These are phyloP conservation scores for Bombus impatiens DNA, from an alignment of 1,140 invertebrate species.

Conservation along the genomic window DNA sequence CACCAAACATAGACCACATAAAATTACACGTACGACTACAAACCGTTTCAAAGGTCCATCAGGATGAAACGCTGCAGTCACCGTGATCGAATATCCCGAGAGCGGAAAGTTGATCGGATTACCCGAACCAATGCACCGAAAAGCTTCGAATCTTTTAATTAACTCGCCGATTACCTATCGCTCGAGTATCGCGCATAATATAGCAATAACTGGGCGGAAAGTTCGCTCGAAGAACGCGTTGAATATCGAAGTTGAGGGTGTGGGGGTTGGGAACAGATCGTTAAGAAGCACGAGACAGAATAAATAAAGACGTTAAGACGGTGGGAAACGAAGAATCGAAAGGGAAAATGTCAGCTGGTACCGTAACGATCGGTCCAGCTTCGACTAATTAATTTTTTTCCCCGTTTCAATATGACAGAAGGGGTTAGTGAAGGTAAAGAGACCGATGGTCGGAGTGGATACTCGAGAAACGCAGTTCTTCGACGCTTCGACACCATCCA, in stretches of 20 bases:
- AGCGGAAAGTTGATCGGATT: not conserved
- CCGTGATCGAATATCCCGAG: too few relatives aligned
- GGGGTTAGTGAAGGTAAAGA: not conserved
- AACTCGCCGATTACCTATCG: constrained; percentile 41
- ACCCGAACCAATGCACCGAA: not conserved
- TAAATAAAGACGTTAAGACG: not conserved
- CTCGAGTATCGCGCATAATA: constrained; percentile 36
- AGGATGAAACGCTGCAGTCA: not conserved
- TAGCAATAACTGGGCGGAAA: not conserved
- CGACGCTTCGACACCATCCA: constrained; percentile 44
- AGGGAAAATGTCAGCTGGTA: constrained; percentile 5
- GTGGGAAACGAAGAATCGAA: not conserved
- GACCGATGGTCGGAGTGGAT: constrained; percentile 9
- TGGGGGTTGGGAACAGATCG: not conserved
- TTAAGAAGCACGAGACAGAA: constrained; percentile 36
- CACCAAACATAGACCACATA: not conserved
- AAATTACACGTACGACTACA: not conserved
- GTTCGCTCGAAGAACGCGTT: not conserved
- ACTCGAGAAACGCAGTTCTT: constrained; percentile 29
- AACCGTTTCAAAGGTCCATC: not conserved
- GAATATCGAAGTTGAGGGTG: constrained; percentile 31
- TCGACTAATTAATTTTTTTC: constrained; percentile 64
- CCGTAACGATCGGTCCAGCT: constrained; percentile 53
- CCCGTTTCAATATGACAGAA: not conserved
- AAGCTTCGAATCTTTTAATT: constrained; percentile 38